Percentiles rank a stretch among this genome's conserved stretches.
Conservation (phyloP, 1,140 invertebrate genomes). For the Bombus terrestris region DNA sequence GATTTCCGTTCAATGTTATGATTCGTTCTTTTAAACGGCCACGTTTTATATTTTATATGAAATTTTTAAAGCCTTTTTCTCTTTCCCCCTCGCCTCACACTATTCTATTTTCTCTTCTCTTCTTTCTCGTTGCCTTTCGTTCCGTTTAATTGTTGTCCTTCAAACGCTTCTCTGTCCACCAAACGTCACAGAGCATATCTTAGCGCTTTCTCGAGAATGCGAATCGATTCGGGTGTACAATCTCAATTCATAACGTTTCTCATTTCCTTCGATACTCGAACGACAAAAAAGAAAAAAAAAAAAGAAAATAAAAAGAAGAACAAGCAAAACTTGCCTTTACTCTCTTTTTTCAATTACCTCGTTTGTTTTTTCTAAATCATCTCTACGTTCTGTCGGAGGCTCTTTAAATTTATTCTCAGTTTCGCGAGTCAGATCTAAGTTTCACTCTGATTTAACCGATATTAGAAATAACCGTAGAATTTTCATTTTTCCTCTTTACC, state of each 20-base stretch:
- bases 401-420: not conserved
- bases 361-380: conserved; percentile 8
- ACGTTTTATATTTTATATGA: conserved; percentile 6
- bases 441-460: not conserved
- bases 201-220: conserved; percentile 17
- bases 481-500: not conserved
- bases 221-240: conserved; percentile 30
- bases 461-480: not conserved
- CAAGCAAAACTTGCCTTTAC: not conserved
- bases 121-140: conserved; percentile 13
- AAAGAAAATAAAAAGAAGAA: not conserved
- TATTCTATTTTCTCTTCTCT: conserved; percentile 4
- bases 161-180: conserved; percentile 17
- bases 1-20: not conserved
- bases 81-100: not conserved
- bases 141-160: conserved; percentile 4
- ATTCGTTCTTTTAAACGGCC: not conserved
- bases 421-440: not conserved
- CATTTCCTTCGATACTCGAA: not conserved
- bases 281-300: too few relatives aligned
- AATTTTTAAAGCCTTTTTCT: conserved; percentile 24
- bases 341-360: not conserved
- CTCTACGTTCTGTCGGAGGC: not conserved
- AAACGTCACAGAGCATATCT: conserved; percentile 27
- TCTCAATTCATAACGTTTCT: not conserved